Evolutionary conservation across 2,113 vertebrate genomes (phyloP), one percentile per base, ranked within the genome.

Genomic region (Otis tarda): DNA sequence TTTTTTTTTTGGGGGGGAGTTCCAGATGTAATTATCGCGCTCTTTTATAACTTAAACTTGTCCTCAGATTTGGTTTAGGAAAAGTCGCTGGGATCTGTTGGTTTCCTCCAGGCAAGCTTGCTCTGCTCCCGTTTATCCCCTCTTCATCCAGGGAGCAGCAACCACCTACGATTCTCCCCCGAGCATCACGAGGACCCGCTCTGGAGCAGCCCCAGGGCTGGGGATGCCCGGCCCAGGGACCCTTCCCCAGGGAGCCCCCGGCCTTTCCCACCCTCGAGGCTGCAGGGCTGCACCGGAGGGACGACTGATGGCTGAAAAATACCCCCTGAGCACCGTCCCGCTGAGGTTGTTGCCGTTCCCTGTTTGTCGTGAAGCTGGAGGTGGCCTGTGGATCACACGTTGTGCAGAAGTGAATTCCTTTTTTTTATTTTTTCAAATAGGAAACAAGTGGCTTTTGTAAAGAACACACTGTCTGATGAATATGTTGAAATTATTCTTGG

Each of bases 401-500:
- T 92, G 97, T 98, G 97, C 95, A 93, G 93, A 97, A 98, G 94
- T 98, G 95, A 98, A 98, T 97, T 97, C 85, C 92, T 91, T 97
- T 92, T 14, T 41, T 39, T 52, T 17, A 37, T n/a, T 30, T 68
- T 87, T 65, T 2, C 60, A 82, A 96, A 92, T 97, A 94, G 93
- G 92, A 95, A 95, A 94, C 94, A 85, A 96, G 90, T 98, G 97
- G 96, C 96, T 97, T 98, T 97, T 97, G 97, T 98, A 87, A 98
- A 98, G 96, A 97, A 96, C 97, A 98, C 97, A 95, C 97, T 98
- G 97, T 98, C 96, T 97, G 98, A 97, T 96, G 95, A 93, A 86
- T 90, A 95, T 95, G 86, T 97, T 90, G 94, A 98, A 96, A 96
- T 69, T 95, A 91, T 95, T 98, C 95, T 97, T 89, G 87, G 94